Evolutionary conservation across 2,797 vertebrate genomes (phyloP), one percentile per base, ranked within the genome.

Genomic region (Macropodus opercularis): DNA sequence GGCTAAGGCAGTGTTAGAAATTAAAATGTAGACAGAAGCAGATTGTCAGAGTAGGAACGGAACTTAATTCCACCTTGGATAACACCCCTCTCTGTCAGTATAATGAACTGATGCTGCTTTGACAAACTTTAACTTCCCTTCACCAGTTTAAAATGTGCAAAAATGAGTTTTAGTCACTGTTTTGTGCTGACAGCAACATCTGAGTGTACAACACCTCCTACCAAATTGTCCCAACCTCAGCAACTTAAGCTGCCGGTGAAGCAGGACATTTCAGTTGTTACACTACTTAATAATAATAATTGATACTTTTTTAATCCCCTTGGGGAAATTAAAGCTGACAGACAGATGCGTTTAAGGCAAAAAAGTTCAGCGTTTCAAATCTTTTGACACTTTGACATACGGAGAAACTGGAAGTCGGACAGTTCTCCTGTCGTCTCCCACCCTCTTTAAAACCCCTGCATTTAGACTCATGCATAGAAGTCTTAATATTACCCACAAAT

Each of bases 81-180:
- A 60, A 62, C 57, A 61, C 41, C 72, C 63, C 53, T 47, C 22
- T 53, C 29, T 59, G 26, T 35, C 44, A n/a, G n/a, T 52, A 11
- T 69, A 77, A 79, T 76, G 77, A 84, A 75, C 43, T 56, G 39
- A 65, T 76, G 63, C 74, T 18, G 52, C 72, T 80, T 76, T 75
- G 46, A 77, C 52, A 46, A 65, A 64, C 68, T 72, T 43, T 3
- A 72, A 57, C 39, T 58, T 58, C 54, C 35, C 27, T 34, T 57
- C 42, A 27, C 38, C 19, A 67, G 47, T 61, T 42, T 2, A n/a
- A 52, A 75, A 79, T 55, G 56, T 73, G 61, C 52, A 75, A 77
- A 80, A 75, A 46, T 8, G 56, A 75, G 58, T 83, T 77, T 83
- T 65, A 69, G 61, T 67, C 52, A 44, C 39, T 43, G 13, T 67